Conservation (phyloP, 53 echinoderm and acorn worm species). For the Paracentrotus lividus region DNA sequence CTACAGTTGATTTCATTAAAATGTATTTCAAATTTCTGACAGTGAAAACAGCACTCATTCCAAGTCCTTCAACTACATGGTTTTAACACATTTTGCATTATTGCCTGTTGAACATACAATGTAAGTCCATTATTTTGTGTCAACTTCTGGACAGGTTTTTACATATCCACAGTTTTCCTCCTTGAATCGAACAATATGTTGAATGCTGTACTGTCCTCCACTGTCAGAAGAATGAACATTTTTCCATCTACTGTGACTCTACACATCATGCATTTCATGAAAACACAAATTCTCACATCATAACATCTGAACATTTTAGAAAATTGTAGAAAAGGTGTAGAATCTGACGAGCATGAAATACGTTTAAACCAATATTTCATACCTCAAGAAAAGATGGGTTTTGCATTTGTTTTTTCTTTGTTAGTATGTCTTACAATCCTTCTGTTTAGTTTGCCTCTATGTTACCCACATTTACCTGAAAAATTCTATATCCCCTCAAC, state of each 20-base stretch:
- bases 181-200: no score
- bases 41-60: not conserved
- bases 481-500: no score
- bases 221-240: not conserved
- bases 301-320: no score
- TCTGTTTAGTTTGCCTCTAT: not conserved
- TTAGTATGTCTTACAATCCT: no score
- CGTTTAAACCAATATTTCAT: not conserved
- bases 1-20: not conserved
- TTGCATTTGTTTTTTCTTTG: no score
- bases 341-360: not conserved
- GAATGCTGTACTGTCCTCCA: not conserved
- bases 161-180: no score
- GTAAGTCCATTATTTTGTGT: no score
- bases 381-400: not conserved
- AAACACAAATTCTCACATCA: no score
- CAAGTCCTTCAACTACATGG: not conserved
- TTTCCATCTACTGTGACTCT: not conserved
- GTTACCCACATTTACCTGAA: no score
- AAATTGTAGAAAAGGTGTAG: not conserved
- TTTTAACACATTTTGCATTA: no score
- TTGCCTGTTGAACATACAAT: no score
- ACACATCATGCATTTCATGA: not conserved
- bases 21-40: constrained; percentile 11
- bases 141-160: no score